A percentile compares a stretch with the other conserved stretches of the same genome.
These are phyloP conservation scores for Papilio machaon DNA, from an alignment of 1,140 invertebrate genomes.

Conservation along the genomic window DNA sequence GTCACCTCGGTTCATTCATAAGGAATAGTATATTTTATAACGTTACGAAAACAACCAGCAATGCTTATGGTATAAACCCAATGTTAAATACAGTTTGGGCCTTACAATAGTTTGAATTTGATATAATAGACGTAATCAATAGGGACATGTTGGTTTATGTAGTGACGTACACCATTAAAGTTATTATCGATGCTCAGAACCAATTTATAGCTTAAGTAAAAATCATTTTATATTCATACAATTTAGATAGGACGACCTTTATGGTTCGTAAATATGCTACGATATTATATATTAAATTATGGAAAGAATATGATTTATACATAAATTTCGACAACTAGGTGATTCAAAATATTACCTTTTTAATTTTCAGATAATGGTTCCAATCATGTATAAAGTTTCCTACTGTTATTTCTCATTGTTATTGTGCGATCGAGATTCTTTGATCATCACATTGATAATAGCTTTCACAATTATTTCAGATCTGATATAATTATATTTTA, in stretches of 20 bases:
- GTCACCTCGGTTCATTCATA: constrained; percentile 75
- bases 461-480: too few relatives aligned
- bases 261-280: background rate
- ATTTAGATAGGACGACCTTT: constrained; percentile 13
- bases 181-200: background rate
- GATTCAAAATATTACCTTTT: background rate
- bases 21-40: constrained; percentile 68
- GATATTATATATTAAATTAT: background rate
- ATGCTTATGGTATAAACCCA: constrained; percentile 41
- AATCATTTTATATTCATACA: constrained; percentile 24
- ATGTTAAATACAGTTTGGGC: constrained; percentile 34
- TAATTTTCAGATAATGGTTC: background rate
- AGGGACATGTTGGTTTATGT: constrained; percentile 26
- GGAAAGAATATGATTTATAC: constrained; percentile 10
- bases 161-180: constrained; percentile 11
- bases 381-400: background rate
- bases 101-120: constrained; percentile 38
- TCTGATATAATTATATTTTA: too few relatives aligned
- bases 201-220: constrained; percentile 17
- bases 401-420: background rate
- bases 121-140: constrained; percentile 19
- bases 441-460: too few relatives aligned
- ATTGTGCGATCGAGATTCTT: background rate
- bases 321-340: background rate
- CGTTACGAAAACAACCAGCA: constrained; percentile 60